Conservation (phyloP, 2,888 invertebrate genomes). For the Ennomos fuscantarius region DNA sequence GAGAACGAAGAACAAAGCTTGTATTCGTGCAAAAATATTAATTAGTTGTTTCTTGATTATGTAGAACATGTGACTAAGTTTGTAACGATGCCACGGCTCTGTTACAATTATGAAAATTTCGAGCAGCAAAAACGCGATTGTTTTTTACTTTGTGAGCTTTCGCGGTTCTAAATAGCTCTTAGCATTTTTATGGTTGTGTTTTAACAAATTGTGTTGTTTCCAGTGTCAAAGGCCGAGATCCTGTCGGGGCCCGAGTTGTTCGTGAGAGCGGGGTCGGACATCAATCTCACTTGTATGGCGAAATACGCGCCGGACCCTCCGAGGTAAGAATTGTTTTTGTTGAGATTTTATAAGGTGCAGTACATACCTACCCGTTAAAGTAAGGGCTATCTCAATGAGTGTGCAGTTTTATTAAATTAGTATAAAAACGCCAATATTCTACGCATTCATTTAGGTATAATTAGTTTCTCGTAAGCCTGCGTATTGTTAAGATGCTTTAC, state of each 20-base stretch:
- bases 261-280: conserved; percentile 95
- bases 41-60: neutral
- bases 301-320: conserved; percentile 93
- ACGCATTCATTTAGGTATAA: no score
- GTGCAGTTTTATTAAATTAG: no score
- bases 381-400: no score
- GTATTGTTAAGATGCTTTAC: no score
- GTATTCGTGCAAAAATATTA: neutral
- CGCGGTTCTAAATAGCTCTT: conserved; percentile 16
- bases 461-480: no score
- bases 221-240: conserved; percentile 96
- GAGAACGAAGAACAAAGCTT: neutral
- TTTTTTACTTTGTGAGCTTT: conserved; percentile 17
- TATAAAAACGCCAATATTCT: no score
- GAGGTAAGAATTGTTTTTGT: conserved; percentile 77
- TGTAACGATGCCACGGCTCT: conserved; percentile 17
- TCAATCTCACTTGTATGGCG: conserved; percentile 95
- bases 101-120: conserved; percentile 13
- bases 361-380: no score
- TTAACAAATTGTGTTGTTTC: conserved; percentile 41
- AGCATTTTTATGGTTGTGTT: conserved; percentile 17
- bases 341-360: neutral
- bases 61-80: conserved; percentile 10
- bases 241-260: conserved; percentile 93
- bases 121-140: conserved; percentile 6